These are phyloP conservation scores for Mionectes macconnelli DNA, from an alignment of 2,113 vertebrate species.

Conservation along the genomic window DNA sequence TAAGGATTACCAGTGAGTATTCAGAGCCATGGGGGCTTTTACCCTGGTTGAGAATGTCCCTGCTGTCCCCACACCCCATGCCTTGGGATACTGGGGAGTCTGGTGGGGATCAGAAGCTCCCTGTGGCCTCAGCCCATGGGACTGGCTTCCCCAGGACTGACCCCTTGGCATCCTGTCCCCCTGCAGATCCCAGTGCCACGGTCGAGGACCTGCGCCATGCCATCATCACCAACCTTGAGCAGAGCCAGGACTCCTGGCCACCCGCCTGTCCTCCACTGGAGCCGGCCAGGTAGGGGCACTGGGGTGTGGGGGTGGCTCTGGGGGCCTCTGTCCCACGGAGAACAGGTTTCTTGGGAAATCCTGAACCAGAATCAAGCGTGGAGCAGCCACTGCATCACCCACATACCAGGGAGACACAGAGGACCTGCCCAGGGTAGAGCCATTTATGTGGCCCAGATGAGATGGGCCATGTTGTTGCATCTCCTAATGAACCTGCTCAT, in stretches of 20 bases:
- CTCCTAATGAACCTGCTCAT: background rate
- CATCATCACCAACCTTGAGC: constrained; percentile 82
- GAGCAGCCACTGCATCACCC: background rate
- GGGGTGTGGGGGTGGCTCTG: background rate
- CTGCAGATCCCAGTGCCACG: constrained; percentile 44
- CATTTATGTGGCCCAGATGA: accelerated
- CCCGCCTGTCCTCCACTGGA: constrained; percentile 84
- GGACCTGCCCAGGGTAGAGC: background rate
- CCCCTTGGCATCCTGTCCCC: background rate
- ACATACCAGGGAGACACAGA: accelerated
- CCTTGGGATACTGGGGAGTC: accelerated
- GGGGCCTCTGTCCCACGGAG: accelerated
- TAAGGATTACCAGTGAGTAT: constrained; percentile 76
- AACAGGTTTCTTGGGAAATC: background rate
- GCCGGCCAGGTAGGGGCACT: constrained; percentile 75
- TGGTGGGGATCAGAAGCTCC: background rate
- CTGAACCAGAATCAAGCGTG: background rate
- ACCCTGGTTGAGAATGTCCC: accelerated
- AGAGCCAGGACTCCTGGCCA: constrained; percentile 78
- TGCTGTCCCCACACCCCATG: background rate
- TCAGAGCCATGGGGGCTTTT: background rate
- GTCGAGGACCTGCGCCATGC: constrained; percentile 68
- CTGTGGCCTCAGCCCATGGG: background rate
- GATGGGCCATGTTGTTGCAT: accelerated
- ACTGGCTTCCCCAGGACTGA: background rate